Conservation (phyloP, 1,140 invertebrate species). For the Camponotus floridanus region DNA sequence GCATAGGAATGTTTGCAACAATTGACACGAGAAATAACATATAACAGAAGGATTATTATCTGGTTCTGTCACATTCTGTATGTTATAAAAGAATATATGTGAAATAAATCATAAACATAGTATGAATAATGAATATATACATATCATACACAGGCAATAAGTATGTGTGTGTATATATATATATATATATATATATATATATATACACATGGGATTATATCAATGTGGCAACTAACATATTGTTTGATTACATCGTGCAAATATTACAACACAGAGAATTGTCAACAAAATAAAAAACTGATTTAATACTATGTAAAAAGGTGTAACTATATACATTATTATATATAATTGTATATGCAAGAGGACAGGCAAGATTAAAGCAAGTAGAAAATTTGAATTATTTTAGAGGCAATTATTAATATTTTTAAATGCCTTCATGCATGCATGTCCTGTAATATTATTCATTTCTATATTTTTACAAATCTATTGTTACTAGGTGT, state of each 20-base stretch:
- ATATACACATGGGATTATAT: slow-evolving; percentile 10
- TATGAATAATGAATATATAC: slow-evolving; percentile 34
- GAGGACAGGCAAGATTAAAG: slow-evolving; percentile 41
- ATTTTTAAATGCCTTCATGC: slow-evolving; percentile 40
- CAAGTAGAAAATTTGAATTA: slow-evolving; percentile 35
- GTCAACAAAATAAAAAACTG: slow-evolving; percentile 27
- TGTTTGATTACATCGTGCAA: slow-evolving; percentile 43
- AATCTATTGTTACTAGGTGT: slow-evolving; percentile 41
- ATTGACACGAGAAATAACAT: background rate
- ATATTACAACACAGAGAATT: slow-evolving; percentile 32
- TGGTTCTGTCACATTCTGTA: background rate
- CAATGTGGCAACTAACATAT: slow-evolving; percentile 16
- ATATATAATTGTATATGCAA: slow-evolving; percentile 28
- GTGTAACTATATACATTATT: slow-evolving; percentile 42
- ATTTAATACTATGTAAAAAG: background rate
- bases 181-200: no score
- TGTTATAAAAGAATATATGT: slow-evolving; percentile 14
- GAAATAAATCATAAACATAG: slow-evolving; percentile 25
- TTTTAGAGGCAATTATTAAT: slow-evolving; percentile 31
- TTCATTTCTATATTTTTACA: slow-evolving; percentile 12
- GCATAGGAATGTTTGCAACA: background rate
- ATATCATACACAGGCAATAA: slow-evolving; percentile 25
- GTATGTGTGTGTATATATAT: background rate
- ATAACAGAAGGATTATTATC: background rate
- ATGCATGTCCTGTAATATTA: slow-evolving; percentile 26